These are phyloP conservation scores for Sinohyriopsis cumingii DNA, from an alignment of 2,888 invertebrate genomes.

Conservation along the genomic window DNA sequence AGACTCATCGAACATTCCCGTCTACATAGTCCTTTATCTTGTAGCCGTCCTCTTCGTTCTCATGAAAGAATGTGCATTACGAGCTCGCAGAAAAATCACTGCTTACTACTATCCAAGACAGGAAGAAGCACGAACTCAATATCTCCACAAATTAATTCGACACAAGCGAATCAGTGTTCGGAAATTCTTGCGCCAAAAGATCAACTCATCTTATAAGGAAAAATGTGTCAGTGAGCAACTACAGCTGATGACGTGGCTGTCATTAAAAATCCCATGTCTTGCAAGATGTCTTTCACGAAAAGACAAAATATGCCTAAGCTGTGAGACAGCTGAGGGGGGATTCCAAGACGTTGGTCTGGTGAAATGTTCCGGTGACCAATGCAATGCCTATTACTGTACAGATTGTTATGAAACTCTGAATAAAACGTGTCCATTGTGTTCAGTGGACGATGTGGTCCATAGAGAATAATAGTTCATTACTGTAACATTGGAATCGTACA, in stretches of 20 bases:
- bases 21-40: no score
- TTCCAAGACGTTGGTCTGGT: slow-evolving; percentile 17
- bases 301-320: slow-evolving; percentile 30
- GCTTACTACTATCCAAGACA: no score
- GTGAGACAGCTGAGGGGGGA: slow-evolving; percentile 24
- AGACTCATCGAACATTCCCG: no score
- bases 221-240: slow-evolving; percentile 27
- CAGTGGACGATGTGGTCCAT: slow-evolving; percentile 11
- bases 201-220: slow-evolving; percentile 33
- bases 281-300: no score
- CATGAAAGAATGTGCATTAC: no score
- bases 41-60: no score
- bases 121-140: no score
- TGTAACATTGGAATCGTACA: no score
- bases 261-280: no score
- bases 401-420: slow-evolving; percentile 31
- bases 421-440: slow-evolving; percentile 34
- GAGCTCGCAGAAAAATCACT: no score
- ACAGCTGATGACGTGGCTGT: no score
- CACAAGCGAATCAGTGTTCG: slow-evolving; percentile 36
- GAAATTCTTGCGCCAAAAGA: slow-evolving; percentile 33
- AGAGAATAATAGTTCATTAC: background rate
- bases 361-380: slow-evolving; percentile 21
- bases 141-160: no score
- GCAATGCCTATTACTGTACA: slow-evolving; percentile 37